Conservation (phyloP, 2,888 invertebrate species). For the Leptopilina syphax region DNA sequence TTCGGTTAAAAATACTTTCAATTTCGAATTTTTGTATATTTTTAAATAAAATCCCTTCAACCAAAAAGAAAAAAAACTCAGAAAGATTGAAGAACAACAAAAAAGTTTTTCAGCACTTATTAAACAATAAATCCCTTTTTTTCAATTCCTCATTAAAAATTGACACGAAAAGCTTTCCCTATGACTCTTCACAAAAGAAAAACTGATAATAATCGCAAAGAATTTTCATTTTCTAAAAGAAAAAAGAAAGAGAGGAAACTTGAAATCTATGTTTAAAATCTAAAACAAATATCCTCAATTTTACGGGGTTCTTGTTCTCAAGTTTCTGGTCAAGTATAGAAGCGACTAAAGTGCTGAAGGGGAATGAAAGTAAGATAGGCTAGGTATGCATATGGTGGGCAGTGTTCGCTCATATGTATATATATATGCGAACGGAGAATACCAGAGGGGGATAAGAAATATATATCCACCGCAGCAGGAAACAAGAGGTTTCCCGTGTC, state of each 20-base stretch:
- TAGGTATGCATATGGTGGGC: slow-evolving; percentile 17
- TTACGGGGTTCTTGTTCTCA: background rate
- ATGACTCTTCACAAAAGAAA: too few relatives aligned
- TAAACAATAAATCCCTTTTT: too few relatives aligned
- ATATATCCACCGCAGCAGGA: slow-evolving; percentile 40
- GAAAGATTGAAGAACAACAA: too few relatives aligned
- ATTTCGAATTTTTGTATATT: too few relatives aligned
- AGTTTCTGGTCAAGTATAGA: slow-evolving; percentile 36
- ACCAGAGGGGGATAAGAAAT: slow-evolving; percentile 10
- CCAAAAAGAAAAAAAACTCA: too few relatives aligned
- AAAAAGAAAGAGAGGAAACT: background rate
- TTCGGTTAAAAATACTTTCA: too few relatives aligned
- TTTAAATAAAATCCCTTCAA: too few relatives aligned
- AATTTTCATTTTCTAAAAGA: background rate
- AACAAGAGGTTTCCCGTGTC: slow-evolving; percentile 40
- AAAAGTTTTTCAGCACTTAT: too few relatives aligned
- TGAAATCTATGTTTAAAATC: background rate
- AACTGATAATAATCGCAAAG: too few relatives aligned
- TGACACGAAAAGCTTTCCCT: too few relatives aligned
- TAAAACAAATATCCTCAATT: slow-evolving; percentile 13
- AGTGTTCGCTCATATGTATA: background rate
- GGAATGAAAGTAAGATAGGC: slow-evolving; percentile 27
- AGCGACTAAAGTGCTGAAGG: slow-evolving; percentile 36
- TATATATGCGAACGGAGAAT: background rate
- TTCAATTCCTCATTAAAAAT: too few relatives aligned